Conservation (phyloP, 2,888 invertebrate species). For the Sinopyrophorus schimmeli region DNA sequence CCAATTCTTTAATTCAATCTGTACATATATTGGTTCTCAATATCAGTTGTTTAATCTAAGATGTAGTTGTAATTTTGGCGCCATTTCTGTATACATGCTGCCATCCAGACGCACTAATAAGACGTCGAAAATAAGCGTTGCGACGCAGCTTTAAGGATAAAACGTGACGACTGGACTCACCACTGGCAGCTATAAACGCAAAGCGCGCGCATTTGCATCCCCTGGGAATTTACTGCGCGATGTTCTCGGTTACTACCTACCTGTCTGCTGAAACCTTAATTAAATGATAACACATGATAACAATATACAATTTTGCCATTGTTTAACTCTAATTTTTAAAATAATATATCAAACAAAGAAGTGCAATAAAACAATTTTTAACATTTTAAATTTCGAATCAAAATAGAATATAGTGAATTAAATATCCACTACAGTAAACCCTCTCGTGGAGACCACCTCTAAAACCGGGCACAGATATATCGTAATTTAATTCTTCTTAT, state of each 20-base stretch:
- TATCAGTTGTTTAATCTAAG: too few relatives aligned
- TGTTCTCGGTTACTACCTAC: constrained; percentile 44
- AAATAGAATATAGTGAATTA: too few relatives aligned
- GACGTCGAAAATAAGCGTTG: constrained; percentile 33
- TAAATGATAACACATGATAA: constrained; percentile 42
- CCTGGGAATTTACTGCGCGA: constrained; percentile 44
- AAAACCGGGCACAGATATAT: too few relatives aligned
- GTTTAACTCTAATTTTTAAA: constrained; percentile 13
- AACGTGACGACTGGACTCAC: constrained; percentile 39
- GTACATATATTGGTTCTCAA: too few relatives aligned
- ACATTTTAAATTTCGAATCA: too few relatives aligned
- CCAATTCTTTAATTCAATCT: too few relatives aligned
- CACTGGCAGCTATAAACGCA: constrained; percentile 43
- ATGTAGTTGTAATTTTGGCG: constrained; percentile 15
- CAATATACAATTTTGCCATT: constrained; percentile 21
- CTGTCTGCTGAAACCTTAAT: constrained; percentile 43
- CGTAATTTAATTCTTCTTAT: too few relatives aligned
- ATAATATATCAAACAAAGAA: too few relatives aligned
- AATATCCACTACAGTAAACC: too few relatives aligned
- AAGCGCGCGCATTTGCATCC: constrained; percentile 50
- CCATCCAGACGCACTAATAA: constrained; percentile 26
- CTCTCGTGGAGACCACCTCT: too few relatives aligned
- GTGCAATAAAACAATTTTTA: too few relatives aligned
- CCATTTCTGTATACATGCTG: constrained; percentile 13
- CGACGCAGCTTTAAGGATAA: constrained; percentile 40